Conservation (phyloP, 2,888 invertebrate species). For the Xestia xanthographa region DNA sequence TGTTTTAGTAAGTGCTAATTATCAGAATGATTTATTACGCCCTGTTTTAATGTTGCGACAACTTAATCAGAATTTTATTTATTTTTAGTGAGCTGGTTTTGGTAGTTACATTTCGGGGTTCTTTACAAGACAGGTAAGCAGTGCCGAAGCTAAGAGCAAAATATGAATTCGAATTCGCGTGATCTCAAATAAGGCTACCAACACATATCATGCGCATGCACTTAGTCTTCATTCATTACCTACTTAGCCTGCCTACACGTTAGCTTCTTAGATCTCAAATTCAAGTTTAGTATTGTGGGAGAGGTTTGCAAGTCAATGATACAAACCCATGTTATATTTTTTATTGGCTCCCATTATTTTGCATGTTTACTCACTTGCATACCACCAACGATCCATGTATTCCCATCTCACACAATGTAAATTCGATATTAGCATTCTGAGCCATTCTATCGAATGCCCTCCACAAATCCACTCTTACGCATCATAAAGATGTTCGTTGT, state of each 20-base stretch:
- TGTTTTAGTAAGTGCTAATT: conserved; percentile 39
- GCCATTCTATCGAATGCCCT: conserved; percentile 63
- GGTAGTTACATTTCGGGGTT: background rate
- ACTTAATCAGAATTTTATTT: conserved; percentile 27
- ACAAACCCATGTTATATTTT: conserved; percentile 37
- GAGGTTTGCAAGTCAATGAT: conserved; percentile 12
- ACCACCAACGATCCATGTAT: conserved; percentile 41
- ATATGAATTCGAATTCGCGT: background rate
- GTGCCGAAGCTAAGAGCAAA: background rate
- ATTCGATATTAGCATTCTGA: conserved; percentile 63
- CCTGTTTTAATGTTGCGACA: conserved; percentile 9
- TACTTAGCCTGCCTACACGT: conserved; percentile 2
- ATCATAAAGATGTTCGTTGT: conserved; percentile 77
- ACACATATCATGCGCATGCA: background rate
- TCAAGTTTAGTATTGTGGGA: background rate
- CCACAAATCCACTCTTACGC: conserved; percentile 70
- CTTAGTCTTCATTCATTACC: background rate
- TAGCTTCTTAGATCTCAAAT: conserved; percentile 2
- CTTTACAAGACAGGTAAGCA: background rate
- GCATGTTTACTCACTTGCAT: conserved; percentile 35
- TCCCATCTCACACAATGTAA: conserved; percentile 53
- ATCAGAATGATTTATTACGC: conserved; percentile 18
- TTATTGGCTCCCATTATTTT: conserved; percentile 47
- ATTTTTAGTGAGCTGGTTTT: conserved; percentile 2
- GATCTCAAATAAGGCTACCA: background rate